Percentiles rank a stretch among this genome's conserved stretches.
phyloP scores from a whole-genome alignment of 2,888 invertebrate species.

The Pseudeuparius sepicola region DNA sequence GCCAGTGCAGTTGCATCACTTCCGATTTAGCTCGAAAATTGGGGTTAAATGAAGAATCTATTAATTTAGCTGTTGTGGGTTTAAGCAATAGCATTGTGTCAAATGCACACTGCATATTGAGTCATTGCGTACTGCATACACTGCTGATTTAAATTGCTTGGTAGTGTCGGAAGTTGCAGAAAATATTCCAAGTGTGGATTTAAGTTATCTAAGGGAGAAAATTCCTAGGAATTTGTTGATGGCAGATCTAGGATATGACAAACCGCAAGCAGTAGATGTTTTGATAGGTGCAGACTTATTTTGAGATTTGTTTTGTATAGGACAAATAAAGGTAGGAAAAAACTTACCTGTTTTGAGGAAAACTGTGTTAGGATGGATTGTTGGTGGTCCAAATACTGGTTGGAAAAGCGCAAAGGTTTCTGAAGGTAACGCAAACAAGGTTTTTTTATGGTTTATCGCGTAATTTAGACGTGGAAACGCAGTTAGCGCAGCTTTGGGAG shows the following conservation, averaged over 20 bases:
- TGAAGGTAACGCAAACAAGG: too few relatives aligned
- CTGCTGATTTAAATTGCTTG: too few relatives aligned
- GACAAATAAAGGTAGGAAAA: too few relatives aligned
- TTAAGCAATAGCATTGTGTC: too few relatives aligned
- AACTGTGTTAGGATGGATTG: conserved; percentile 8
- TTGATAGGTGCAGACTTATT: conserved; percentile 7
- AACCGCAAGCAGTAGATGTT: conserved; percentile 6
- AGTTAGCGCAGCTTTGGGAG: conserved; percentile 15
- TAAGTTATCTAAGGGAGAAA: conserved; percentile 1
- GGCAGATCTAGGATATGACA: conserved; percentile 3
- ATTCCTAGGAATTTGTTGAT: conserved; percentile 7
- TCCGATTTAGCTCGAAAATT: too few relatives aligned
- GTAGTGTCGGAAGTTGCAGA: conserved; percentile 6
- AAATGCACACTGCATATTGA: too few relatives aligned
- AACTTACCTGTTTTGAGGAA: conserved; percentile 4
- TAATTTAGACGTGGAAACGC: conserved; percentile 10
- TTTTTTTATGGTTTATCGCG: too few relatives aligned
- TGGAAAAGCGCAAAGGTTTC: too few relatives aligned
- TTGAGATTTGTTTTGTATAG: conserved; percentile 7
- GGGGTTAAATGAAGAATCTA: too few relatives aligned
- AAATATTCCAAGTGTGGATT: conserved; percentile 6
- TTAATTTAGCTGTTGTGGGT: too few relatives aligned
- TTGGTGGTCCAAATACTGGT: conserved; percentile 3
- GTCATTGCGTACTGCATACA: too few relatives aligned
- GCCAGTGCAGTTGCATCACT: too few relatives aligned